Base-by-base conservation (phyloP, 2,888 invertebrate species). In the Apodemia hepburni region DNA sequence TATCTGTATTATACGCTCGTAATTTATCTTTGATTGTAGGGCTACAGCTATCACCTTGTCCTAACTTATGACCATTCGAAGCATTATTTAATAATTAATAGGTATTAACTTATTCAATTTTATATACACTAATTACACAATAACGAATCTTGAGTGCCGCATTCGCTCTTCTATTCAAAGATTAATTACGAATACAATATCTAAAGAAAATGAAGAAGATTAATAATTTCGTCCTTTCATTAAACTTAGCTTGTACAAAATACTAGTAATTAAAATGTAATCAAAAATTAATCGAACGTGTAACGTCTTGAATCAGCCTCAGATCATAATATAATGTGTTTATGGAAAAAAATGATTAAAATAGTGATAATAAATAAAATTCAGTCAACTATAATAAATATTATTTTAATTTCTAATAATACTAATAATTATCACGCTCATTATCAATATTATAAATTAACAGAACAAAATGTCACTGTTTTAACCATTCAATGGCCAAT, bases 11-110 rank as follows among this genome's bases (percentile, higher is more conserved):
- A 18, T 51, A 51, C 4, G 12, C 12, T 4, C 38, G 0, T 12
- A 12, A 54, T 27, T 15, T 59, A 45, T 67, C 68, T 69, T 69
- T 67, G 63, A 61, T 63, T 63, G 62, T 73, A 73, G 62, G 85
- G 83, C 87, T 89, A 88, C n/a, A n/a, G n/a, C 81, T 89, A 89
- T 90, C 90, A 89, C 90, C 83, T 82, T 84, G 80, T 81, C 77
- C 83, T 89, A 87, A 83, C 85, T 87, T 89, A 88, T 84, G 85
- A 86, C 73, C 70, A 62, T 84, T 82, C 76, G 77, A 87, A 90
- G 87, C 87, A 75, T 84, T 76, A 76, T 70, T 80, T 80, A 80
- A 67, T 70, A 76, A 71, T 80, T 80, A 80, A 67, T 70, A 69
- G 66, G 70, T 69, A 65, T 68, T 65, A 69, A 54, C 67, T 69